phyloP scores from a whole-genome alignment of 2,888 invertebrate species.

The Callimorpha dominula region DNA sequence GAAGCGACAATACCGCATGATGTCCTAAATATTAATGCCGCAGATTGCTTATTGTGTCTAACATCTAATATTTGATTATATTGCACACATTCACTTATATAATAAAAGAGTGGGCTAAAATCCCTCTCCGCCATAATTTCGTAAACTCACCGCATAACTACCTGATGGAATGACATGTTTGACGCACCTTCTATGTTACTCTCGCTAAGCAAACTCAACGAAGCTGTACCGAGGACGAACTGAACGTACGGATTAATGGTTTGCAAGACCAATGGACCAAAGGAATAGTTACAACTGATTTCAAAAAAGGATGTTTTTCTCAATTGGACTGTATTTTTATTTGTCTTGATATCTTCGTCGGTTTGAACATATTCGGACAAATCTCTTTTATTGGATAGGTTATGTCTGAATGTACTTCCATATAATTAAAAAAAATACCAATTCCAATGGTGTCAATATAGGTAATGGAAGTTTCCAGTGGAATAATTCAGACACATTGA shows the following conservation, averaged over 20 bases:
- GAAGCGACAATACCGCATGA: conserved; percentile 40
- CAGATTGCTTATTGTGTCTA: conserved; percentile 67
- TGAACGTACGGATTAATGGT: conserved; percentile 37
- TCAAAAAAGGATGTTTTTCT: neutral
- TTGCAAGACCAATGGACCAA: conserved; percentile 28
- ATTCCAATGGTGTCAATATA: neutral
- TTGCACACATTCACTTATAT: conserved; percentile 83
- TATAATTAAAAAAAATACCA: neutral
- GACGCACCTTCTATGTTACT: conserved; percentile 71
- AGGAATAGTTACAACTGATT: conserved; percentile 3
- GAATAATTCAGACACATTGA: neutral
- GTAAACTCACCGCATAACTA: conserved; percentile 85
- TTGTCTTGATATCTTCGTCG: neutral
- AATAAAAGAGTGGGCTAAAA: conserved; percentile 80
- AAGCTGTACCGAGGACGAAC: conserved; percentile 52
- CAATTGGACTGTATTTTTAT: neutral
- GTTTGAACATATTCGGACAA: neutral
- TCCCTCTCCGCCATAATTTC: conserved; percentile 87
- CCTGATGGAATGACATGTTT: conserved; percentile 82
- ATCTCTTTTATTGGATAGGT: neutral
- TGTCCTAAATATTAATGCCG: conserved; percentile 60
- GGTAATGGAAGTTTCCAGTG: neutral
- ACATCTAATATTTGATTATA: conserved; percentile 80
- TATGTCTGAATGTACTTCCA: neutral
- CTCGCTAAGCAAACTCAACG: conserved; percentile 80